Base-by-base conservation (phyloP, 92 coral and sea anemone species). In the Ricordea florida region DNA sequence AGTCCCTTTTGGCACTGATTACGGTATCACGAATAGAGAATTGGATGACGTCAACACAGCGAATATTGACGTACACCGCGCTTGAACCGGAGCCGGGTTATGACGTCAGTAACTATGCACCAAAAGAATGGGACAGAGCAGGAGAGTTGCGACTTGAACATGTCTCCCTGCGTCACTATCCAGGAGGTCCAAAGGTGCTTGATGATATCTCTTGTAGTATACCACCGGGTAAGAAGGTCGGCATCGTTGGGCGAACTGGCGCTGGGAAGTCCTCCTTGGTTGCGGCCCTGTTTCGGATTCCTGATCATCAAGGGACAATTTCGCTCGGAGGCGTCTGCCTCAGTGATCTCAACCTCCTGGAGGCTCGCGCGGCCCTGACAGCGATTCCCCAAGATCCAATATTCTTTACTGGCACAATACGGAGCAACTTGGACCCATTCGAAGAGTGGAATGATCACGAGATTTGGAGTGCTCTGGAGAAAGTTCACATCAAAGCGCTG, bases 1-100 rank as follows among this genome's bases (percentile, higher is more conserved):
- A 40, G 27, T 26, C 53, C 15, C 48, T 35, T 21, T 38, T 35
- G 1, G 48, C 67, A 35, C 16, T 60, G 67, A 60, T 21, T 24
- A 24, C 29, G 10, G 28, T 60, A 24, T 35, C 67, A 16, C 14
- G 48, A 18, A 31, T 64, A 38, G 72, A 64, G 43, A 64, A 42
- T n/a, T 42, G 36, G 53, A 64, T 64, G 72, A 64, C 55, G 16
- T 42, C 72, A 27, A 30, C 52, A 11, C 37, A 64, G 28, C 72
- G 72, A 30, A 37, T 42, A 10, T 24, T 64, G 10, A 42, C 18
- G 30, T 64, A 42, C 37, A 42, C 72, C 51, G 56, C 40, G 10
- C 34, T 66, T 5, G 69, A 62, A 38, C 51, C 69, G 5, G 69
- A 62, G 11, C 41, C 50, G 33, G 85, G 85, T 32, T 74, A 27